These are phyloP conservation scores for Pocota personata DNA, from an alignment of 2,888 invertebrate genomes.

Conservation along the genomic window DNA sequence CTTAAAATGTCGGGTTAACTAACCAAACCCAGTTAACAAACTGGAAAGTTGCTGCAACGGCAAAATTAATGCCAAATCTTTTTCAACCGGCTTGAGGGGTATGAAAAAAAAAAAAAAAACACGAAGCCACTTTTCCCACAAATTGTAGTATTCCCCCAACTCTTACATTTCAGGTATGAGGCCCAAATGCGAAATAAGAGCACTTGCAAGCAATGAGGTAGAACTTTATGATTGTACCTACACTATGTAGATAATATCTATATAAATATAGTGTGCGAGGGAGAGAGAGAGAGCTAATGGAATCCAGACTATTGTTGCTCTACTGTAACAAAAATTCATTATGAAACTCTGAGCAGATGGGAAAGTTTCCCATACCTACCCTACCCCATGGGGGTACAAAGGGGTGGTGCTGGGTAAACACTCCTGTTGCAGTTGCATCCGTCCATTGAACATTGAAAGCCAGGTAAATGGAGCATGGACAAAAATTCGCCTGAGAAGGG, in stretches of 20 bases:
- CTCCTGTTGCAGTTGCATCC: slow-evolving; percentile 33
- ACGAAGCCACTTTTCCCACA: slow-evolving; percentile 6
- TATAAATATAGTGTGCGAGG: background rate
- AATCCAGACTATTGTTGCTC: slow-evolving; percentile 28
- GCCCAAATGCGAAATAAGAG: slow-evolving; percentile 41
- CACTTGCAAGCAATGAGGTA: slow-evolving; percentile 51
- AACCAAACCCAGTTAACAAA: slow-evolving; percentile 1
- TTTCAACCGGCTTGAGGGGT: background rate
- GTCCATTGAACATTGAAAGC: slow-evolving; percentile 62
- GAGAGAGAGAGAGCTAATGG: background rate
- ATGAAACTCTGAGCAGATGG: slow-evolving; percentile 36
- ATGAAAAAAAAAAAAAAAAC: slow-evolving; percentile 15
- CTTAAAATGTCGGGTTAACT: slow-evolving; percentile 5
- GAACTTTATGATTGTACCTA: slow-evolving; percentile 48
- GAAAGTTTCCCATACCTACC: slow-evolving; percentile 34
- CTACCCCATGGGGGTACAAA: slow-evolving; percentile 7
- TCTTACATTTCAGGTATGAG: background rate
- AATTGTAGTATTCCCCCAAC: background rate
- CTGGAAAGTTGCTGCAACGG: slow-evolving; percentile 29
- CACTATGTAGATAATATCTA: background rate
- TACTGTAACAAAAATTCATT: slow-evolving; percentile 62
- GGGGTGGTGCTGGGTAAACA: background rate
- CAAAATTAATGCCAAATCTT: slow-evolving; percentile 47
- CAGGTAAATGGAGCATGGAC: slow-evolving; percentile 65
- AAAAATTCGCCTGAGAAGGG: slow-evolving; percentile 43